Conservation (phyloP, 2,888 invertebrate genomes). For the Leucozona laternaria region DNA sequence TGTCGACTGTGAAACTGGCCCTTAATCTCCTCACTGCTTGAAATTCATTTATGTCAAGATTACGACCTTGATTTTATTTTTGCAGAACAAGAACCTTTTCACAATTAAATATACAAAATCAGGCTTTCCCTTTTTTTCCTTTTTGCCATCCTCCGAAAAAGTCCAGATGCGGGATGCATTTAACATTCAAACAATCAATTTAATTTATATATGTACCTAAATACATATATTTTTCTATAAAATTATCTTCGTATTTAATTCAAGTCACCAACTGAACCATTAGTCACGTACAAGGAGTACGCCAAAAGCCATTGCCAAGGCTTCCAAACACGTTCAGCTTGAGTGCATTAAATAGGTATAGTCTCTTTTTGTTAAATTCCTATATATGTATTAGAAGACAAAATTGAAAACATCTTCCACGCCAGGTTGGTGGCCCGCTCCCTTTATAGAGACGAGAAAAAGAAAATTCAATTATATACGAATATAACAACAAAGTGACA, state of each 20-base stretch:
- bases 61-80: slow-evolving; percentile 3
- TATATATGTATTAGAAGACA: slow-evolving; percentile 14
- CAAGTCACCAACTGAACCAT: slow-evolving; percentile 52
- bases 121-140: neutral
- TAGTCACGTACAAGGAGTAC: slow-evolving; percentile 68
- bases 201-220: slow-evolving; percentile 14
- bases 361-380: slow-evolving; percentile 16
- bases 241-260: slow-evolving; percentile 46
- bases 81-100: neutral
- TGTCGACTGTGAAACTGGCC: no score
- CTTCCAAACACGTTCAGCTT: slow-evolving; percentile 66
- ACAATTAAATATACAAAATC: neutral
- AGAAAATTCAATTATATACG: neutral
- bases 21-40: neutral
- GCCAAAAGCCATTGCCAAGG: slow-evolving; percentile 68
- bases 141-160: neutral
- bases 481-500: slow-evolving; percentile 41
- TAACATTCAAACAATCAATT: slow-evolving; percentile 41
- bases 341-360: slow-evolving; percentile 58
- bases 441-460: neutral
- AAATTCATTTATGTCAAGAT: neutral
- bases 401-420: slow-evolving; percentile 53
- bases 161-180: slow-evolving; percentile 31
- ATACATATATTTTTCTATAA: slow-evolving; percentile 10
- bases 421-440: slow-evolving; percentile 1